Conservation (phyloP, 2,888 invertebrate genomes). For the Cryptosula pallasiana region DNA sequence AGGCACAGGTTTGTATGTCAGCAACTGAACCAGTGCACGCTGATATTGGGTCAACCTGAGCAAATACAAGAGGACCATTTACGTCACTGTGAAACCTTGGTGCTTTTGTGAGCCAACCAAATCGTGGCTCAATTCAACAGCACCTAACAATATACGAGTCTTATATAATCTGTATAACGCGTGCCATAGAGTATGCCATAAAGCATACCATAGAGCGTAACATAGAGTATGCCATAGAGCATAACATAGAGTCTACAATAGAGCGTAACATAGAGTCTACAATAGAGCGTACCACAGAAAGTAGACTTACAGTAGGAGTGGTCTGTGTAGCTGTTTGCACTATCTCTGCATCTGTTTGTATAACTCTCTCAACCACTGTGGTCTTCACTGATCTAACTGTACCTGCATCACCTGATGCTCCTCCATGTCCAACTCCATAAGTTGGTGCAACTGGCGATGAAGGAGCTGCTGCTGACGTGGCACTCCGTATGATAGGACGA, state of each 20-base stretch:
- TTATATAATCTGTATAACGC: no score
- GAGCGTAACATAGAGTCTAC: background rate
- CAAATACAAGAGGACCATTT: no score
- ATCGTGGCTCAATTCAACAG: no score
- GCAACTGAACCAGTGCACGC: background rate
- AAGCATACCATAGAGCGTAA: background rate
- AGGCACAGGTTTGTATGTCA: background rate
- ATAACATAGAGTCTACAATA: background rate
- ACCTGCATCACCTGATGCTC: no score
- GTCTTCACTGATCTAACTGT: background rate
- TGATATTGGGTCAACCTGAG: conserved; percentile 10
- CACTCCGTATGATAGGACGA: no score
- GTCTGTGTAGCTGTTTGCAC: background rate
- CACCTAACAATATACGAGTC: no score
- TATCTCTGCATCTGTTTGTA: conserved; percentile 15
- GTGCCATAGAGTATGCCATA: background rate
- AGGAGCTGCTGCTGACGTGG: no score
- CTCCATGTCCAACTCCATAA: no score
- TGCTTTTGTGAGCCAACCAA: no score
- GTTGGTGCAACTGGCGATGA: no score
- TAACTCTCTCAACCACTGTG: background rate
- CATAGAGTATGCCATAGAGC: background rate
- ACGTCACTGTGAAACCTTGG: no score
- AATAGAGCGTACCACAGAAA: background rate
- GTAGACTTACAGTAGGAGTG: background rate